Evolutionary conservation across 2,888 invertebrate genomes (phyloP), one percentile per base, ranked within the genome.

Genomic region (Idaea dimidiata): DNA sequence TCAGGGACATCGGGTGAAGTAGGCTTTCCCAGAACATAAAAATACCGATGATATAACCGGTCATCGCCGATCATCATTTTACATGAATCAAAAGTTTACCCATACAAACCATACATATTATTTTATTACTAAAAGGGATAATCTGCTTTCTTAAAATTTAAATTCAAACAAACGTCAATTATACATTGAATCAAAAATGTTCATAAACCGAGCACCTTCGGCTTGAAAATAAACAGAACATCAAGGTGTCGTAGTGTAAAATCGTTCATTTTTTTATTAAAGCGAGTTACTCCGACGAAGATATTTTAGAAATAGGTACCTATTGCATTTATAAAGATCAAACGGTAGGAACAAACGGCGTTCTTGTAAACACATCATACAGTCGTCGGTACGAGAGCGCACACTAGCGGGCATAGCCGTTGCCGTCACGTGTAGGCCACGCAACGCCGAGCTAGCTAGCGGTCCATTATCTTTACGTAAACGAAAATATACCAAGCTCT

Each of bases 301-400:
- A 85, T 88, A 88, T 90, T 91, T 89, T 87, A 82, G 86, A 88
- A 91, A 91, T 90, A 24, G 24, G 24, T 24, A 90, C 90, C 89
- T 90, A 89, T 90, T 88, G 89, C 91, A 89, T 91, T 90, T 89
- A 89, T 87, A 91, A 90, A 91, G 91, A 92, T 92, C 91, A 92
- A 92, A 91, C 88, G 90, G 68, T 74, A 80, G 67, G 86, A 86
- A 88, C 89, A 89, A 89, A 89, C 91, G 88, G 86, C 83, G 83
- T 83, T 88, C 78, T 65, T 91, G 90, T 91, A 91, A 91, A 91
- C 91, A 91, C 75, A 87, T 88, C 88, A 84, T 84, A 83, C 83
- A 60, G 65, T 64, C 64, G 65, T 64, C 64, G 58, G 66, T 54
- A 67, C 67, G 71, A 58, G 73, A 64, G 72, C 65, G 64, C 69